A percentile compares a stretch with the other conserved stretches of the same genome.
These are phyloP conservation scores for Galeopsomyia nigrocyanea DNA, from an alignment of 2,888 invertebrate genomes.

Conservation along the genomic window DNA sequence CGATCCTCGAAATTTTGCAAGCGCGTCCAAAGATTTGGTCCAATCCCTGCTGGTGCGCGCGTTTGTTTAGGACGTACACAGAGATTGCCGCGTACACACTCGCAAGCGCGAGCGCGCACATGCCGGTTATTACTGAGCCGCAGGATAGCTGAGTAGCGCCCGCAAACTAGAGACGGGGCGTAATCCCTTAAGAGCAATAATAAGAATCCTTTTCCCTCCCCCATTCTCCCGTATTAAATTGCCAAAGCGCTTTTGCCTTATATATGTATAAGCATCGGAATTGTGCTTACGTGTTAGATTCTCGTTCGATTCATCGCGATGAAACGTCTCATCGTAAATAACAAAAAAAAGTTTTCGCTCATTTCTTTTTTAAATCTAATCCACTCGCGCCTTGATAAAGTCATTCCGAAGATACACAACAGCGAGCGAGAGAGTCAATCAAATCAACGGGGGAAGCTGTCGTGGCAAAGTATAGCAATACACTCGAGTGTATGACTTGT, in stretches of 20 bases:
- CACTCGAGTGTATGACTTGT: conserved; percentile 20
- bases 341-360: background rate
- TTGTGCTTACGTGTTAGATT: background rate
- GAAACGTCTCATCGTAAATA: background rate
- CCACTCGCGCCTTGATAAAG: conserved; percentile 19
- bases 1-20: conserved; percentile 11
- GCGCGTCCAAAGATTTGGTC: conserved; percentile 25
- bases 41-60: conserved; percentile 10
- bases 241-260: background rate
- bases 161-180: conserved; percentile 62
- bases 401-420: conserved; percentile 7
- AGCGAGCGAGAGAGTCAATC: conserved; percentile 24
- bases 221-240: too few species aligned
- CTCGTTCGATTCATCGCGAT: background rate
- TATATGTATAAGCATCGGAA: background rate
- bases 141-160: conserved; percentile 52
- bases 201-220: conserved; percentile 65
- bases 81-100: background rate
- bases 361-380: conserved; percentile 10
- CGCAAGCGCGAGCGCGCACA: conserved; percentile 48
- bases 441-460: conserved; percentile 20
- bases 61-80: conserved; percentile 36
- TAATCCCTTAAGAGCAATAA: conserved; percentile 69
- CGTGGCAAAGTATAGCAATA: conserved; percentile 15
- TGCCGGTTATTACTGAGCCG: conserved; percentile 62